Evolutionary conservation across 2,113 vertebrate genomes (phyloP).

Genomic region (Xyrauchen texanus): DNA sequence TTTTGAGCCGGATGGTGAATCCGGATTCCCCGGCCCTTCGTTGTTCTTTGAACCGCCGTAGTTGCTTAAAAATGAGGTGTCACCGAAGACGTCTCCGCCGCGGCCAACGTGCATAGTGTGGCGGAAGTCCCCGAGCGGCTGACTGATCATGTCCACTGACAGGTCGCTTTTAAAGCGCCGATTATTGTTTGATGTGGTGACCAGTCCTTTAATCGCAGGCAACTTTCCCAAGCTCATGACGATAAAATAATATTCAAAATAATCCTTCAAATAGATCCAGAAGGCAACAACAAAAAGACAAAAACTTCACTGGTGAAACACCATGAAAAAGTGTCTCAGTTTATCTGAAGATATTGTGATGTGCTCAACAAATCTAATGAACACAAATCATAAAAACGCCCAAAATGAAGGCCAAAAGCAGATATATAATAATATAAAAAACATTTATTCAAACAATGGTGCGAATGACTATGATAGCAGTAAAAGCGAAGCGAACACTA

Average conservation of each 20-base stretch:
- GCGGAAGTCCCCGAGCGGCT: slow-evolving; percentile 88
- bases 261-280: slow-evolving; percentile 21
- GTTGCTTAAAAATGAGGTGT: slow-evolving; percentile 96
- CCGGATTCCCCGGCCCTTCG: slow-evolving; percentile 59
- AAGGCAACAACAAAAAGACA: neutral
- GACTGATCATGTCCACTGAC: slow-evolving; percentile 94
- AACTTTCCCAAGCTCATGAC: slow-evolving; percentile 90
- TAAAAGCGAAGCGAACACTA: too few species aligned
- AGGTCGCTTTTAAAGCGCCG: slow-evolving; percentile 83
- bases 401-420: too few species aligned
- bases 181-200: slow-evolving; percentile 83
- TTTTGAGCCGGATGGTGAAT: slow-evolving; percentile 69
- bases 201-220: slow-evolving; percentile 83
- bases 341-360: too few species aligned
- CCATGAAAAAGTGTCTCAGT: too few species aligned
- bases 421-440: too few species aligned
- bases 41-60: slow-evolving; percentile 76
- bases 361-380: too few species aligned
- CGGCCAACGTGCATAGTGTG: slow-evolving; percentile 97
- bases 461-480: too few species aligned
- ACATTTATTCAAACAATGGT: too few species aligned
- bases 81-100: slow-evolving; percentile 90
- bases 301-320: neutral
- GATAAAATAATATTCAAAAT: slow-evolving; percentile 12
- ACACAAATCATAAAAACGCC: too few species aligned